A percentile compares a stretch with the other conserved stretches of the same genome.
phyloP scores from a whole-genome alignment of 2,113 vertebrate species.

The Cisticola juncidis region DNA sequence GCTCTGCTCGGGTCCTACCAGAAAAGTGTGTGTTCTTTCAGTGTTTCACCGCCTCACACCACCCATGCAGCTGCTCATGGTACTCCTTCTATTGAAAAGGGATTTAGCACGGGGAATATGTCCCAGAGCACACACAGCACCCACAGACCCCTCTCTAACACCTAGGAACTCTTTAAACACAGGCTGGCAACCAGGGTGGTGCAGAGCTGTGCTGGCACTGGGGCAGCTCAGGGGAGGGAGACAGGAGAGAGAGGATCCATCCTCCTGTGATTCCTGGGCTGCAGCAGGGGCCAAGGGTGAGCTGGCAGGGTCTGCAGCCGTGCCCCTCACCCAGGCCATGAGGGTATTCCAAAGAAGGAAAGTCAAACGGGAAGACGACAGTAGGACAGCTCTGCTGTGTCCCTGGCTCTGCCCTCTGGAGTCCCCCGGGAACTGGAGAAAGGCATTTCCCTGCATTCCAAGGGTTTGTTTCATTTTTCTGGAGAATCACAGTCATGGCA shows the following conservation, averaged over 20 bases:
- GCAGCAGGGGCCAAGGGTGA: neutral
- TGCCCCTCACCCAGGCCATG: fast-evolving
- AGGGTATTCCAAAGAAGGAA: neutral
- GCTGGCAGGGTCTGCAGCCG: neutral
- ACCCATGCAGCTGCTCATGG: neutral
- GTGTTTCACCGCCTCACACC: neutral
- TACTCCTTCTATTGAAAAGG: neutral
- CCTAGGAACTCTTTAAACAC: neutral
- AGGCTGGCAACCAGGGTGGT: neutral
- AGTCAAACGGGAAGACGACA: neutral
- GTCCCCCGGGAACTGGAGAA: neutral
- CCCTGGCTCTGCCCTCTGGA: neutral
- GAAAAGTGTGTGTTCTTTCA: neutral
- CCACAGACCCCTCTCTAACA: neutral
- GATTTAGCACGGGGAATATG: neutral
- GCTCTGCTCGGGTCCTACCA: neutral
- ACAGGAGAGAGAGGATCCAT: neutral
- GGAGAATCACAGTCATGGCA: neutral
- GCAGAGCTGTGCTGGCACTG: neutral
- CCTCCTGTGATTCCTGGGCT: fast-evolving
- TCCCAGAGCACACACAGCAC: neutral
- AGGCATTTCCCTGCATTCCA: fast-evolving
- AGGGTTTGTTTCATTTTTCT: neutral
- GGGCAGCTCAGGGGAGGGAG: neutral
- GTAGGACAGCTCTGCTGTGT: neutral